A percentile compares a stretch with the other conserved stretches of the same genome.
These are phyloP conservation scores for Collichthys lucidus DNA, from an alignment of 2,113 vertebrate genomes.

Conservation along the genomic window DNA sequence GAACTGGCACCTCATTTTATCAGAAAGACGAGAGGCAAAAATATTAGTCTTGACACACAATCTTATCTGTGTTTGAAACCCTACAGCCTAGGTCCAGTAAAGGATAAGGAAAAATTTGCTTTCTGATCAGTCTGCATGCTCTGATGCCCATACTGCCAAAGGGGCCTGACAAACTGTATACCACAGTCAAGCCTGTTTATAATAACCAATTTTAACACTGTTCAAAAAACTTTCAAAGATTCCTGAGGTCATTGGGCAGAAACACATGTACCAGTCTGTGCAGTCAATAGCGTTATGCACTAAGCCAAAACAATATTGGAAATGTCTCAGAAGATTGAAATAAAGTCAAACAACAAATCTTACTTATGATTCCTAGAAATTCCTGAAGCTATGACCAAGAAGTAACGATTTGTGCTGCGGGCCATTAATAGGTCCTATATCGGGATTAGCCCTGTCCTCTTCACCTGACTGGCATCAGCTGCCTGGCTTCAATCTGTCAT, in stretches of 20 bases:
- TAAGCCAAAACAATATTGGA: slow-evolving; percentile 13
- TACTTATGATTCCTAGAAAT: slow-evolving; percentile 26
- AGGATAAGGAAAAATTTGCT: slow-evolving; percentile 67
- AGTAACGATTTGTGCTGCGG: slow-evolving; percentile 40
- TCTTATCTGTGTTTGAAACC: slow-evolving; percentile 71
- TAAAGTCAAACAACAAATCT: slow-evolving; percentile 30
- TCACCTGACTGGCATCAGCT: slow-evolving; percentile 57
- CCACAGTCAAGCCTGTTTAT: slow-evolving; percentile 74
- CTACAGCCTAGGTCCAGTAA: slow-evolving; percentile 60
- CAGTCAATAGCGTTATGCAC: slow-evolving; percentile 32
- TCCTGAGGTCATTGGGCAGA: slow-evolving; percentile 53
- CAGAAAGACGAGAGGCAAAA: slow-evolving; percentile 39
- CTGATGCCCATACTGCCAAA: slow-evolving; percentile 21
- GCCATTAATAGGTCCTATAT: slow-evolving; percentile 53
- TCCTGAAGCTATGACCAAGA: slow-evolving; percentile 30
- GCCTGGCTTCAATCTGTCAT: slow-evolving; percentile 49
- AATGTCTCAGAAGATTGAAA: slow-evolving; percentile 27
- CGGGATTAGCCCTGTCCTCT: slow-evolving; percentile 53
- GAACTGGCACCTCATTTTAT: slow-evolving; percentile 58
- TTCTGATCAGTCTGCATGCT: slow-evolving; percentile 61
- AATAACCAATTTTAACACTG: slow-evolving; percentile 63
- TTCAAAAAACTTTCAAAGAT: slow-evolving; percentile 60
- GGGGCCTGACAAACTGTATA: slow-evolving; percentile 39
- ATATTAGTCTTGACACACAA: slow-evolving; percentile 55
- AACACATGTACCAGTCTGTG: slow-evolving; percentile 48